phyloP scores from a whole-genome alignment of 2,888 invertebrate species.

The Acanthoscelides obtectus region DNA sequence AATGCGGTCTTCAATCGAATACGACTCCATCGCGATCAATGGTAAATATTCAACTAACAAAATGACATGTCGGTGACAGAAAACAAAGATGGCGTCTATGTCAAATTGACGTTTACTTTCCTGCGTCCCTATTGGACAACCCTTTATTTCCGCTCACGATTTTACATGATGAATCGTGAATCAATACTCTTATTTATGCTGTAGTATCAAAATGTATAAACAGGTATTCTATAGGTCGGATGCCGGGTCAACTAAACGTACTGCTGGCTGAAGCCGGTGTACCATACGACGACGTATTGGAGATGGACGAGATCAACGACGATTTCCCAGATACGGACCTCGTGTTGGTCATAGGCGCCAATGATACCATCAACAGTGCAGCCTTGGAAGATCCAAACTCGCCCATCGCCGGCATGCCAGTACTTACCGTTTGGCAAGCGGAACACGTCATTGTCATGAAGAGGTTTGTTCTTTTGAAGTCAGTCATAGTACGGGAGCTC shows the following conservation, averaged over 20 bases:
- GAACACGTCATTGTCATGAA: conserved; percentile 90
- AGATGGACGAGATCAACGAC: conserved; percentile 91
- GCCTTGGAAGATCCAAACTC: conserved; percentile 88
- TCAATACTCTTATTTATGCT: conserved; percentile 7
- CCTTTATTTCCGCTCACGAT: too few species aligned
- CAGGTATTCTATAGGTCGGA: conserved; percentile 59
- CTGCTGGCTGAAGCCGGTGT: conserved; percentile 89
- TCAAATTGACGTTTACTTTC: too few species aligned
- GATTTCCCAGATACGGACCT: conserved; percentile 82
- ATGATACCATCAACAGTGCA: conserved; percentile 88
- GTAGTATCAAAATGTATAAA: not conserved
- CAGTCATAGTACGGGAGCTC: too few species aligned
- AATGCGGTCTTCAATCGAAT: too few species aligned
- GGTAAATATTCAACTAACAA: too few species aligned
- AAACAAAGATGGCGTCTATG: too few species aligned
- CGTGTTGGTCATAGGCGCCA: conserved; percentile 82
- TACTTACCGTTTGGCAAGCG: conserved; percentile 81
- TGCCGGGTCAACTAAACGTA: conserved; percentile 92
- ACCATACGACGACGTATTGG: conserved; percentile 82
- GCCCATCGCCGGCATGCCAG: conserved; percentile 91
- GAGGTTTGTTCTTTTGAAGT: conserved; percentile 46
- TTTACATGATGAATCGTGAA: too few species aligned
- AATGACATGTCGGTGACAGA: too few species aligned
- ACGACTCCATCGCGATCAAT: too few species aligned
- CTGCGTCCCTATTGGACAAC: too few species aligned